phyloP scores from a whole-genome alignment of 2,797 vertebrate species.

The Coregonus ussuriensis region DNA sequence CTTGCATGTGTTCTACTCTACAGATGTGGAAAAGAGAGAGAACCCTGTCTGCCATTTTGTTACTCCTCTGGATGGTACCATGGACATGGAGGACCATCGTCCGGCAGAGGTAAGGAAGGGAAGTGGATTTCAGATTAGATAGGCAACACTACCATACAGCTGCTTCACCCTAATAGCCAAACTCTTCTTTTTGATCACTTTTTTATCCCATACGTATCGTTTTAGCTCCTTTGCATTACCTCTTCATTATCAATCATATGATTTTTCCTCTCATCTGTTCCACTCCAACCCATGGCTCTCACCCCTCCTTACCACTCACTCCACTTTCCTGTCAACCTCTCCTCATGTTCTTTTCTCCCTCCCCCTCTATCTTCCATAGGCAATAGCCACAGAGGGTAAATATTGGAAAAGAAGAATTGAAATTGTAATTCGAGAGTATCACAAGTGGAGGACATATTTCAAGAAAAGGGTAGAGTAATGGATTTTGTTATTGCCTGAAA shows the following conservation, averaged over 20 bases:
- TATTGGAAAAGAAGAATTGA: slow-evolving; percentile 97
- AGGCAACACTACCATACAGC: not conserved
- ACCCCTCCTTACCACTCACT: not conserved
- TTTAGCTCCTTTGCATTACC: not conserved
- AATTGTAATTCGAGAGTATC: slow-evolving; percentile 95
- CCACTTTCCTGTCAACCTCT: not conserved
- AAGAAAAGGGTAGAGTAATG: slow-evolving; percentile 89
- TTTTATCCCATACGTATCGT: not conserved
- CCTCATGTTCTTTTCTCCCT: not conserved
- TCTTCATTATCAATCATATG: not conserved
- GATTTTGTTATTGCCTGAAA: not conserved
- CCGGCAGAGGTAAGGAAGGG: slow-evolving; percentile 81
- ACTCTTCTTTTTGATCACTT: slow-evolving; percentile 4
- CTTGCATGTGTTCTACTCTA: slow-evolving; percentile 27
- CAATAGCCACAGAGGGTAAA: slow-evolving; percentile 87
- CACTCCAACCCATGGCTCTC: not conserved
- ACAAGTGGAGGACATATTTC: slow-evolving; percentile 99
- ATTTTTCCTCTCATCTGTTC: not conserved
- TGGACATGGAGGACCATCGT: slow-evolving; percentile 86
- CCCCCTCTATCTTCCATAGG: slow-evolving; percentile 66
- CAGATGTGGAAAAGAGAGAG: slow-evolving; percentile 93
- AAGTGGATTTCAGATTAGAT: not conserved
- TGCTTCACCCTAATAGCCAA: slow-evolving; percentile 16
- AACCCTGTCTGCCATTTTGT: slow-evolving; percentile 97
- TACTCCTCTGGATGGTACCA: slow-evolving; percentile 90